Percentiles rank a stretch among this genome's conserved stretches.
Conservation (phyloP, 2,797 vertebrate species). For the Toxotes lorentzi region DNA sequence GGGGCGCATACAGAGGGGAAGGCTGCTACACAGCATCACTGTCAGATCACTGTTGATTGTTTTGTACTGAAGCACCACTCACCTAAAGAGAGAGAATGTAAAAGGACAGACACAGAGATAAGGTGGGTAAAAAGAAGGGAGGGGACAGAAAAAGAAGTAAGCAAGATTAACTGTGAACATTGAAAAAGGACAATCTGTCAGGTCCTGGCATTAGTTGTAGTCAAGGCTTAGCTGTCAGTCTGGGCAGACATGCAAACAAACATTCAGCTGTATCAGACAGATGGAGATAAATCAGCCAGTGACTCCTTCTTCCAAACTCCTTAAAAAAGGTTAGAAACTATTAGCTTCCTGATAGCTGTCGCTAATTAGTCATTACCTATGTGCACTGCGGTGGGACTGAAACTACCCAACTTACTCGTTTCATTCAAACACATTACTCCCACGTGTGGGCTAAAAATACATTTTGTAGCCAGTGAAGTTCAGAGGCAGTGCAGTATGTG, state of each 20-base stretch:
- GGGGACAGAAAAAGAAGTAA: constrained; percentile 18
- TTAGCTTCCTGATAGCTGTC: constrained; percentile 48
- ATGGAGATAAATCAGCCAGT: constrained; percentile 34
- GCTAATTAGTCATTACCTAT: constrained; percentile 77
- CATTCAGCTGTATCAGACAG: constrained; percentile 49
- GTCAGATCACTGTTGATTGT: constrained; percentile 70
- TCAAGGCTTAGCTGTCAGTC: constrained; percentile 46
- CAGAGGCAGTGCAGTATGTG: constrained; percentile 64
- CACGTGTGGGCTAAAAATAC: constrained; percentile 81
- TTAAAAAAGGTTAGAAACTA: constrained; percentile 59
- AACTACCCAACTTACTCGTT: constrained; percentile 77
- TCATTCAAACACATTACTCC: constrained; percentile 84
- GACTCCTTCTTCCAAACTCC: constrained; percentile 26
- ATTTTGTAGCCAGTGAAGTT: constrained; percentile 75
- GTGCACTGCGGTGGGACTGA: constrained; percentile 68
- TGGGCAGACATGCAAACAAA: constrained; percentile 57
- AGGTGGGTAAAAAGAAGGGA: constrained; percentile 9
- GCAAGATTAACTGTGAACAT: constrained; percentile 30
- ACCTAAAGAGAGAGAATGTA: constrained; percentile 66
- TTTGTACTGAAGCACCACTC: constrained; percentile 67
- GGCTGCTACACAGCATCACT: constrained; percentile 86
- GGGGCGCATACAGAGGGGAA: constrained; percentile 78
- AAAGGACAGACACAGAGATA: constrained; percentile 28
- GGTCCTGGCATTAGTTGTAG: constrained; percentile 41
- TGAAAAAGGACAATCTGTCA: constrained; percentile 43